These are phyloP conservation scores for Arizona elegans DNA, from an alignment of 2,113 vertebrate species.

Conservation along the genomic window DNA sequence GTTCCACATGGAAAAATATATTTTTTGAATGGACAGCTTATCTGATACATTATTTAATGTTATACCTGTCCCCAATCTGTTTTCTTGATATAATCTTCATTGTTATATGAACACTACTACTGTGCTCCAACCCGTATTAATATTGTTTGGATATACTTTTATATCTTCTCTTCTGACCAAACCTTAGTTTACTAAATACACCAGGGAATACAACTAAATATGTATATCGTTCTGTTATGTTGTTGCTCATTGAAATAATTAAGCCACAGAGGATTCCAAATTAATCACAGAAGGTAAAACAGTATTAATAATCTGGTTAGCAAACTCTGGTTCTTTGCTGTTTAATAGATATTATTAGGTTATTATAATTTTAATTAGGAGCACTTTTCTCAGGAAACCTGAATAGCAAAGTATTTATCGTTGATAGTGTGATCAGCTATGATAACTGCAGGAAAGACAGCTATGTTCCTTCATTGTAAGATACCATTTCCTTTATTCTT, in stretches of 20 bases:
- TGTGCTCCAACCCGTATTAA: not conserved
- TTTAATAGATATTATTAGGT: slow-evolving; percentile 53
- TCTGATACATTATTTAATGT: slow-evolving; percentile 63
- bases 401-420: slow-evolving; percentile 9
- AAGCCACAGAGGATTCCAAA: slow-evolving; percentile 60
- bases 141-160: slow-evolving; percentile 47
- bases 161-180: slow-evolving; percentile 38
- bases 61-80: slow-evolving; percentile 60
- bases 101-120: not conserved
- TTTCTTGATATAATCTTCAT: slow-evolving; percentile 56
- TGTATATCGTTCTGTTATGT: slow-evolving; percentile 59
- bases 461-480: not conserved
- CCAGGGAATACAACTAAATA: slow-evolving; percentile 53
- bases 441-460: not conserved
- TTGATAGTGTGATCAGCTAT: not conserved
- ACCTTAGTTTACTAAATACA: slow-evolving; percentile 60
- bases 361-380: slow-evolving; percentile 38
- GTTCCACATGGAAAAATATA: not conserved
- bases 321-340: slow-evolving; percentile 52
- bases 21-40: slow-evolving; percentile 50
- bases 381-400: slow-evolving; percentile 17
- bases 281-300: slow-evolving; percentile 60
- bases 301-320: slow-evolving; percentile 63
- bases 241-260: slow-evolving; percentile 65
- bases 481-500: not conserved